phyloP scores from a whole-genome alignment of 92 coral and sea anemone species.

The Muricea muricata region DNA sequence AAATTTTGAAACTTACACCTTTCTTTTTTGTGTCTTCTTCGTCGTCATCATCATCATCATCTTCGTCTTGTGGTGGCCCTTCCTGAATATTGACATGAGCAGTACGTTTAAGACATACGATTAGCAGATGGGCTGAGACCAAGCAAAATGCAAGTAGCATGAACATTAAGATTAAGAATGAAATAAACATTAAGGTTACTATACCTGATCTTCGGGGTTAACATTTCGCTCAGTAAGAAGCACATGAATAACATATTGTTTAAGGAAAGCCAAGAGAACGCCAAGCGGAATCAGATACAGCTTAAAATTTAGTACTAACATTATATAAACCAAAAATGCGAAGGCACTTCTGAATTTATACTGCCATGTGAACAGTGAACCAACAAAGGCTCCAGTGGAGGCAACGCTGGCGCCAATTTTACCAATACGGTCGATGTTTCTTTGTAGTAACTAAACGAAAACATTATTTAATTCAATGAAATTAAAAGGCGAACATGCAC shows the following conservation, averaged over 20 bases:
- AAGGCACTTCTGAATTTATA: constrained; percentile 97
- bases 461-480: no score
- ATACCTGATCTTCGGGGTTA: constrained; percentile 95
- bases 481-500: no score
- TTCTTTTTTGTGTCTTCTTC: constrained; percentile 87
- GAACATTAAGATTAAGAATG: neutral
- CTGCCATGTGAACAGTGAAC: constrained; percentile 96
- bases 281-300: constrained; percentile 95
- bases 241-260: constrained; percentile 96
- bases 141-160: neutral
- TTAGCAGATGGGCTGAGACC: no score
- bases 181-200: neutral
- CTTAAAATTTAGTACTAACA: constrained; percentile 93
- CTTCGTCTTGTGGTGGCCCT: constrained; percentile 96
- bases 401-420: constrained; percentile 93
- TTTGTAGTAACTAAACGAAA: constrained; percentile 83
- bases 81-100: constrained; percentile 58
- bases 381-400: constrained; percentile 93
- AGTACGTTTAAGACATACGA: neutral
- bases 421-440: constrained; percentile 96
- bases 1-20: constrained; percentile 83
- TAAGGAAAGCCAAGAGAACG: constrained; percentile 87
- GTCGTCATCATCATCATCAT: constrained; percentile 92
- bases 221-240: constrained; percentile 83
- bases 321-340: constrained; percentile 94